Conservation (phyloP, 2,797 vertebrate species). For the Rhinatrema bivittatum region DNA sequence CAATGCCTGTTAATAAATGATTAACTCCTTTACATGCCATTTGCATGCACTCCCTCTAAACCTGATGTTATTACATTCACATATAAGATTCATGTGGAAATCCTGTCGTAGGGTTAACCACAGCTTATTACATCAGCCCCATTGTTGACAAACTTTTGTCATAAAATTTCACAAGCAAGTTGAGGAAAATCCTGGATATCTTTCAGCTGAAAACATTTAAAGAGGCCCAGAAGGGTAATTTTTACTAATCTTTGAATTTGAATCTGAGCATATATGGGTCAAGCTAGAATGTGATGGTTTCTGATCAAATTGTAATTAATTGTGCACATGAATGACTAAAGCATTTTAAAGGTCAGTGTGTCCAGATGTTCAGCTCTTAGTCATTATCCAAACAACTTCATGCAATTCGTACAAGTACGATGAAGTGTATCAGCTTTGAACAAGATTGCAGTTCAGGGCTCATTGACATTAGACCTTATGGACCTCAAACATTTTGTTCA, state of each 20-base stretch:
- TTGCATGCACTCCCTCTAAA: too few species aligned
- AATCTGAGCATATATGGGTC: conserved; percentile 41
- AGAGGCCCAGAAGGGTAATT: conserved; percentile 14
- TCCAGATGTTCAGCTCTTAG: conserved; percentile 64
- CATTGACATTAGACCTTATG: too few species aligned
- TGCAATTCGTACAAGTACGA: conserved; percentile 64
- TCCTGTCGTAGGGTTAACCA: too few species aligned
- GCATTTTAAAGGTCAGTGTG: conserved; percentile 60
- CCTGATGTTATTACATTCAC: too few species aligned
- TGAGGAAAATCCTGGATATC: not conserved
- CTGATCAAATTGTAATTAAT: conserved; percentile 60
- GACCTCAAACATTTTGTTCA: too few species aligned
- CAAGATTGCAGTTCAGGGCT: conserved; percentile 44
- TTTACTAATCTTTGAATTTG: conserved; percentile 28
- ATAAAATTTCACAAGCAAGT: not conserved
- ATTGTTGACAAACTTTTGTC: not conserved
- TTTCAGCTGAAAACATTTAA: conserved; percentile 26
- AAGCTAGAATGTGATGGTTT: conserved; percentile 52
- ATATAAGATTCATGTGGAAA: too few species aligned
- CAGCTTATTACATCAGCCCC: too few species aligned
- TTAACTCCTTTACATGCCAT: too few species aligned
- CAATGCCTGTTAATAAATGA: too few species aligned
- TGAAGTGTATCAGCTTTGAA: conserved; percentile 48
- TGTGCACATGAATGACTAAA: conserved; percentile 56
- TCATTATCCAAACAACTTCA: conserved; percentile 56